Evolutionary conservation across 2,888 invertebrate genomes (phyloP).

Genomic region (Tetanocera ferruginea): DNA sequence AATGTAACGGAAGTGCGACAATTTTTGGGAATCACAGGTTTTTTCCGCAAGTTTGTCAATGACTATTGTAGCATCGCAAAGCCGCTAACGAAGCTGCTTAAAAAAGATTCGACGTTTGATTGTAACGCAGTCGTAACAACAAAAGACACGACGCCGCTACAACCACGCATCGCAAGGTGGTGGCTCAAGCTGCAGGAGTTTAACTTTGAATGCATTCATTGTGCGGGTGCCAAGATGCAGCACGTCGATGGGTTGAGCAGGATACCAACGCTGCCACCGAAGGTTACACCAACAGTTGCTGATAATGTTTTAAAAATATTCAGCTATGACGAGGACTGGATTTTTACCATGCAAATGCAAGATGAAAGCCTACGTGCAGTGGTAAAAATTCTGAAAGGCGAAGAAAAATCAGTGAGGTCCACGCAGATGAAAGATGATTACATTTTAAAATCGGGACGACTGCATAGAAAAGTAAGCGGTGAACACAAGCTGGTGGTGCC

Average conservation of each 20-base stretch:
- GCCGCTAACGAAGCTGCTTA: conserved; percentile 39
- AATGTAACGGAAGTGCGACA: conserved; percentile 34
- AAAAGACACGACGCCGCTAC: conserved; percentile 33
- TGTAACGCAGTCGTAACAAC: conserved; percentile 40
- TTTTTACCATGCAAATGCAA: conserved; percentile 18
- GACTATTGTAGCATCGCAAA: conserved; percentile 38
- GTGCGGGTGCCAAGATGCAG: conserved; percentile 21
- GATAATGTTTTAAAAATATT: not conserved
- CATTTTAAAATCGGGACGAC: not conserved
- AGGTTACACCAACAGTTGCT: conserved; percentile 1
- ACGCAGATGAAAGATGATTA: not conserved
- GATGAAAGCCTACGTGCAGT: not conserved
- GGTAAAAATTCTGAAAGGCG: not conserved
- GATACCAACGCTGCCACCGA: not conserved
- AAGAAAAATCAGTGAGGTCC: not conserved
- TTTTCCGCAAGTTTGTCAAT: conserved; percentile 42
- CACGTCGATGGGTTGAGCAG: conserved; percentile 36
- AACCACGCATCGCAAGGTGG: no score
- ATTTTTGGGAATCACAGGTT: conserved; percentile 40
- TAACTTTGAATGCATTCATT: conserved; percentile 32
- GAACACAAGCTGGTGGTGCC: conserved; percentile 45
- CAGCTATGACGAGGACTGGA: conserved; percentile 1
- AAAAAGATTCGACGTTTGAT: conserved; percentile 30
- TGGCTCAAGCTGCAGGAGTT: conserved; percentile 38
- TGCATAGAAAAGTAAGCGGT: not conserved